Percentiles rank a stretch among this genome's conserved stretches.
Conservation (phyloP, 1,140 invertebrate genomes). For the Mactra quadrangularis region DNA sequence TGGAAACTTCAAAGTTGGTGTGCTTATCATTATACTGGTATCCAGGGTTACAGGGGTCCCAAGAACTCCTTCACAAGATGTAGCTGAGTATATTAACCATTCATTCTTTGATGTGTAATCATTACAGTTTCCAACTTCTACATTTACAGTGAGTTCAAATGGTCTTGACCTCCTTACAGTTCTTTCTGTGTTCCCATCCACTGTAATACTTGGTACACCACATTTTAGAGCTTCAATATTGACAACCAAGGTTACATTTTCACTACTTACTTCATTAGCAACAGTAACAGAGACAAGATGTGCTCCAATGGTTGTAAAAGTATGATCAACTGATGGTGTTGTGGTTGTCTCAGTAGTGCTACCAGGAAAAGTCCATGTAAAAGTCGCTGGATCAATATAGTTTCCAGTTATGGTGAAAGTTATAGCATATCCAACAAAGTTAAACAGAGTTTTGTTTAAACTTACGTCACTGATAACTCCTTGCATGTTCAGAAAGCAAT, state of each 20-base stretch:
- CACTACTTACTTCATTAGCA: slow-evolving; percentile 65
- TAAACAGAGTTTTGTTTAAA: slow-evolving; percentile 39
- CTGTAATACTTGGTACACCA: slow-evolving; percentile 61
- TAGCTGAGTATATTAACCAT: slow-evolving; percentile 68
- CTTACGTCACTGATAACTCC: slow-evolving; percentile 61
- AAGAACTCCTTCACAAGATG: slow-evolving; percentile 44
- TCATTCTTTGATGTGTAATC: slow-evolving; percentile 67
- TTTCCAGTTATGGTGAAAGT: slow-evolving; percentile 63
- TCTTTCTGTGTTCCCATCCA: slow-evolving; percentile 51
- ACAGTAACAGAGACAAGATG: slow-evolving; percentile 64
- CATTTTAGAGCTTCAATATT: slow-evolving; percentile 69
- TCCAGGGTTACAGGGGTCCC: slow-evolving; percentile 29
- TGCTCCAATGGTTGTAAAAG: slow-evolving; percentile 57
- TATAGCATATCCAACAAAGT: slow-evolving; percentile 64
- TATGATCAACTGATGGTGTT: slow-evolving; percentile 46
- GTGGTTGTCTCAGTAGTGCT: slow-evolving; percentile 40
- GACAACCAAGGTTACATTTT: slow-evolving; percentile 53
- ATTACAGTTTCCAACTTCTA: slow-evolving; percentile 67
- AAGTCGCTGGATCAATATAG: slow-evolving; percentile 64
- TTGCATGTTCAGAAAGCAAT: slow-evolving; percentile 60
- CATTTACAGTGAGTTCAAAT: slow-evolving; percentile 68
- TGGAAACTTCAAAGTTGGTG: slow-evolving; percentile 55
- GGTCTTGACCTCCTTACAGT: slow-evolving; percentile 60
- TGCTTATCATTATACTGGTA: slow-evolving; percentile 40
- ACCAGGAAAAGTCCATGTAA: slow-evolving; percentile 67